Base-by-base conservation (phyloP, 2,113 vertebrate species). In the Onychostruthus taczanowskii region DNA sequence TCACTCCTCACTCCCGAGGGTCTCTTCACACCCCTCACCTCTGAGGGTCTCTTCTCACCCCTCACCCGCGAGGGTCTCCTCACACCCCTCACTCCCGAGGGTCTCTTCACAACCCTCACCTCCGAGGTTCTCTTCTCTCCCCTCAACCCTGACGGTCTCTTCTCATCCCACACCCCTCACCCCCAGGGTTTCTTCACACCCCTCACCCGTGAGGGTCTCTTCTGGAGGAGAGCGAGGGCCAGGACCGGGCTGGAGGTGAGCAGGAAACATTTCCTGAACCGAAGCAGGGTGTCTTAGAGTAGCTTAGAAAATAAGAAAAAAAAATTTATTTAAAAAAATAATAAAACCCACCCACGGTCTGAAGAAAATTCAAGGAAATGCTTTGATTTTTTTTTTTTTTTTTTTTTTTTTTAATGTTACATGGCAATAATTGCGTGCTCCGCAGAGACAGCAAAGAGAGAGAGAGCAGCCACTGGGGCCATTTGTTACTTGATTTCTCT, bases 341-440 rank as follows among this genome's bases (percentile, higher is more conserved):
- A 10, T 4, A 31, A 33, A 28, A 17, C 3, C 3, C 61, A 28
- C 35, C 61, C 35, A 20, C 16, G 4, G 31, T 33, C 52, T 47
- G n/a, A 67, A 67, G 31, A 85, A 94, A 84, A 76, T 75, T 67
- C 37, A 75, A 70, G 75, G 75, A 94, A 87, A 90, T 44, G 35
- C 69, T 78, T 74, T 88, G 47, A 30, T 91, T 84, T 77, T 79
- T 82, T 78, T 79, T 86, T 89, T 94, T 77, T 79, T 82, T 78
- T 79, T 86, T 89, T 94, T 77, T 82, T 78, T 79, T 86, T 89
- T 94, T 77, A 11, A 70, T 88, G 69, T 68, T 86, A 52, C 69
- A 59, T 37, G 35, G 63, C 44, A 93, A 66, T 74, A 78, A 52
- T 31, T 30, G 44, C 3, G 7, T 41, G 64, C 33, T 64, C 41